These are phyloP conservation scores for Platerodrilus igneus DNA, from an alignment of 2,888 invertebrate genomes.

Conservation along the genomic window DNA sequence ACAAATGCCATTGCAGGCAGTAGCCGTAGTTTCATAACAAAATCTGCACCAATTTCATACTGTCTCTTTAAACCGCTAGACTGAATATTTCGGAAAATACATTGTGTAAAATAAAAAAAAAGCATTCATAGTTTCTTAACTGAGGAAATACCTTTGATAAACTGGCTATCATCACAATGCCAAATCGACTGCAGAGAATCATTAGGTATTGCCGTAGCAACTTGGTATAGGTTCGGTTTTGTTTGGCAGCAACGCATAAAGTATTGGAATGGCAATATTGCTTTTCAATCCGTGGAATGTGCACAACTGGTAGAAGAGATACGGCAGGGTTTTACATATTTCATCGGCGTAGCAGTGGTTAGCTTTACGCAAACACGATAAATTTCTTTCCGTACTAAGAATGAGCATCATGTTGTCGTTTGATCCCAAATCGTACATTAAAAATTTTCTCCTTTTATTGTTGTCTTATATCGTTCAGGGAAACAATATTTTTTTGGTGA, in stretches of 20 bases:
- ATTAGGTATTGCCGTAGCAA: conserved; percentile 6
- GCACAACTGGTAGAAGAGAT: conserved; percentile 24
- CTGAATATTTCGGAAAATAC: conserved; percentile 14
- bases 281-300: conserved; percentile 24
- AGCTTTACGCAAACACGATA: conserved; percentile 3
- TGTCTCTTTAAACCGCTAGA: too few species aligned
- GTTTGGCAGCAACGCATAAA: conserved; percentile 22
- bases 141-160: conserved; percentile 12
- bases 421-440: conserved; percentile 9
- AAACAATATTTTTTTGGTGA: too few species aligned
- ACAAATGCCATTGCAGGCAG: conserved; percentile 3
- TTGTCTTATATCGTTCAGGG: too few species aligned
- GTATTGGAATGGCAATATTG: conserved; percentile 17
- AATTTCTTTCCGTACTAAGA: conserved; percentile 7
- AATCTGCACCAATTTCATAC: conserved; percentile 12
- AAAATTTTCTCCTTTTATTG: too few species aligned
- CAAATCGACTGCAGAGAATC: conserved; percentile 9
- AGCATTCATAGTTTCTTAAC: conserved; percentile 13
- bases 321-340: conserved; percentile 25
- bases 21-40: conserved; percentile 11
- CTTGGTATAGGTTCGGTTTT: conserved; percentile 15
- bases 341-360: conserved; percentile 25
- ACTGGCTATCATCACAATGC: conserved; percentile 13
- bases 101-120: conserved; percentile 25
- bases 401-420: conserved; percentile 6